phyloP scores from a whole-genome alignment of 2,113 vertebrate genomes.

The Gymnobelideus leadbeateri region DNA sequence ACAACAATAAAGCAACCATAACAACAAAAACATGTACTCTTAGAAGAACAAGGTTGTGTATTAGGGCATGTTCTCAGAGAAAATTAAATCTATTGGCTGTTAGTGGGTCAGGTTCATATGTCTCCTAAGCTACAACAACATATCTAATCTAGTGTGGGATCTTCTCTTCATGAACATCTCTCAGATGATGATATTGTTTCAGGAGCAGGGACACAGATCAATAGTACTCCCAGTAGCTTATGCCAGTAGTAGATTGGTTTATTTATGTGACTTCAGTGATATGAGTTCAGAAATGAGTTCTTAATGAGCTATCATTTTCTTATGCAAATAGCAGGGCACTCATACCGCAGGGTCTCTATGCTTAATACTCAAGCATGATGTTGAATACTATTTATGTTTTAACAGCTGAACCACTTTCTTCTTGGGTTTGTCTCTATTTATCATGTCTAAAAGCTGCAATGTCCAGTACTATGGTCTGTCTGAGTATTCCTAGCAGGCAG shows the following conservation, averaged over 20 bases:
- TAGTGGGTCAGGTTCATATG: neutral
- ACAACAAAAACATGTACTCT: neutral
- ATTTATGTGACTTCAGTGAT: constrained; percentile 63
- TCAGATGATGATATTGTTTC: neutral
- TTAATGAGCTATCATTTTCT: constrained; percentile 76
- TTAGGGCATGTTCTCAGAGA: neutral
- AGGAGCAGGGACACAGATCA: neutral
- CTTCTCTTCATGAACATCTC: neutral
- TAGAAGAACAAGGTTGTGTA: neutral
- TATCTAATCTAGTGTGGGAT: neutral
- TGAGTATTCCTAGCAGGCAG: neutral
- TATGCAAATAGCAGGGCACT: constrained; percentile 66
- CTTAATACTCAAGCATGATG: neutral
- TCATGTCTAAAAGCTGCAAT: neutral
- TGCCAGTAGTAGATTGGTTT: constrained; percentile 49
- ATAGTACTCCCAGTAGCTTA: constrained; percentile 8
- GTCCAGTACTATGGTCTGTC: neutral
- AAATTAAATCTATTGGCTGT: neutral
- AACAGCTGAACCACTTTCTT: neutral
- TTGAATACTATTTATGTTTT: neutral
- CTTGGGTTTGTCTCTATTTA: neutral
- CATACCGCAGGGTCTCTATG: constrained; percentile 50
- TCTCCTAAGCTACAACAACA: neutral
- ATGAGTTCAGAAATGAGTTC: constrained; percentile 70
- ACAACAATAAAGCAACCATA: no score